Evolutionary conservation across 2,797 vertebrate genomes (phyloP), one percentile per base, ranked within the genome.

Genomic region (Anas georgica): DNA sequence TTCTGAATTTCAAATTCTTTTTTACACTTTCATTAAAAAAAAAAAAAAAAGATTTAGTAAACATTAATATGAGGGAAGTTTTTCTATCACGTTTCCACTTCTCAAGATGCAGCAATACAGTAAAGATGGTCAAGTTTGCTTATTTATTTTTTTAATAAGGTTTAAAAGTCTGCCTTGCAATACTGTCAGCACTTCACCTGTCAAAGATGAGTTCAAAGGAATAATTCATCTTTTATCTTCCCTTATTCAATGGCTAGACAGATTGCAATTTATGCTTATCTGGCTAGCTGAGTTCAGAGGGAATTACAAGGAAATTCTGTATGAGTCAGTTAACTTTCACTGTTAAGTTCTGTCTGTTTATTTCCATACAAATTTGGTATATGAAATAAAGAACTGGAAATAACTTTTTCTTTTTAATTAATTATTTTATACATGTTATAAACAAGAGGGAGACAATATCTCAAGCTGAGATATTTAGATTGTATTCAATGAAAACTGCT

Each of bases 201-300:
- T 94, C 84, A 89, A 90, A 94, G 56, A 55, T 74, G 3, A 94
- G 67, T 91, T 94, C 77, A 95, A 94, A 95, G 48, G 63, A 92
- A 93, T 73, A 83, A 88, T 46, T 81, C n/a, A 75, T 68, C 62
- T 83, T 90, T 92, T 93, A 78, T 89, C 80, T 93, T 90, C 41
- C 20, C 13, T 28, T 85, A 79, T 76, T 77, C 25, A 74, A 1
- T 91, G 66, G 68, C 29, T 88, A 79, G 43, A 66, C 48, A 67
- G 67, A 78, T 62, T 83, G 68, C 68, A 86, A 46, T 94, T 88
- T 93, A 33, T 80, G 14, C 68, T 94, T 91, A 45, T 90, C 68
- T 88, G 72, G 43, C 62, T 87, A 84, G 33, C 52, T 68, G 31
- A 94, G 59, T 90, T 93, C 48, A 82, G 67, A 92, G 31, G 21